Percentiles rank a stretch among this genome's conserved stretches.
Conservation (phyloP, 2,888 invertebrate species). For the Cosmorhoe ocellata region DNA sequence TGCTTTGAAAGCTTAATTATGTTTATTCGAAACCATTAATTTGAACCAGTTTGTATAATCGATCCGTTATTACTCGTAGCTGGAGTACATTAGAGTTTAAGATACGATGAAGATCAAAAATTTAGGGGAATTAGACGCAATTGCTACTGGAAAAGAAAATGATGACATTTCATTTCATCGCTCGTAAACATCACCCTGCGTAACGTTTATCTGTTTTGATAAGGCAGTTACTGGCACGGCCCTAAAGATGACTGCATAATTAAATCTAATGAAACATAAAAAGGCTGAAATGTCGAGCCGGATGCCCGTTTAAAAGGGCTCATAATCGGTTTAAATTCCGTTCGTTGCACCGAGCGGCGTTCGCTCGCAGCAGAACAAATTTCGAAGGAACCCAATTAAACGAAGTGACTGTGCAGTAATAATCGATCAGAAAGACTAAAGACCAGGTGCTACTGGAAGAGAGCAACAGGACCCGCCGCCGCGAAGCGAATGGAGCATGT, state of each 20-base stretch:
- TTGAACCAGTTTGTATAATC: slow-evolving; percentile 66
- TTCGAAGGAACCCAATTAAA: slow-evolving; percentile 69
- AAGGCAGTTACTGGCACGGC: slow-evolving; percentile 31
- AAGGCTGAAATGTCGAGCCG: slow-evolving; percentile 38
- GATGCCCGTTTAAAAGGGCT: slow-evolving; percentile 43
- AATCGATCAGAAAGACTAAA: slow-evolving; percentile 62
- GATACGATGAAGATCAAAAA: slow-evolving; percentile 39
- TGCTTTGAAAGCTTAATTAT: slow-evolving; percentile 76
- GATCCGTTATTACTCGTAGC: slow-evolving; percentile 55
- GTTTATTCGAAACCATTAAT: slow-evolving; percentile 73
- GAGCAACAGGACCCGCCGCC: slow-evolving; percentile 63
- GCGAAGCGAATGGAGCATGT: slow-evolving; percentile 70
- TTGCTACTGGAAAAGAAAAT: slow-evolving; percentile 45
- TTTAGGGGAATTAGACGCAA: slow-evolving; percentile 35
- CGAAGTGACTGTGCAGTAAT: slow-evolving; percentile 74
- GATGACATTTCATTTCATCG: slow-evolving; percentile 52
- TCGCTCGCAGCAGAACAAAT: slow-evolving; percentile 59
- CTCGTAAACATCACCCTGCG: slow-evolving; percentile 43
- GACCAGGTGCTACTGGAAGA: slow-evolving; percentile 66
- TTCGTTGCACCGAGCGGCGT: slow-evolving; percentile 38
- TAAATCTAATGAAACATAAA: slow-evolving; percentile 38
- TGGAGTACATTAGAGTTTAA: slow-evolving; percentile 43
- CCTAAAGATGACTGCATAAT: slow-evolving; percentile 39
- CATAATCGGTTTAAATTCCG: slow-evolving; percentile 57
- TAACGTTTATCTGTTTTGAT: slow-evolving; percentile 34